Evolutionary conservation across 2,797 vertebrate genomes (phyloP), one percentile per base, ranked within the genome.

Genomic region (Vespertilio murinus): DNA sequence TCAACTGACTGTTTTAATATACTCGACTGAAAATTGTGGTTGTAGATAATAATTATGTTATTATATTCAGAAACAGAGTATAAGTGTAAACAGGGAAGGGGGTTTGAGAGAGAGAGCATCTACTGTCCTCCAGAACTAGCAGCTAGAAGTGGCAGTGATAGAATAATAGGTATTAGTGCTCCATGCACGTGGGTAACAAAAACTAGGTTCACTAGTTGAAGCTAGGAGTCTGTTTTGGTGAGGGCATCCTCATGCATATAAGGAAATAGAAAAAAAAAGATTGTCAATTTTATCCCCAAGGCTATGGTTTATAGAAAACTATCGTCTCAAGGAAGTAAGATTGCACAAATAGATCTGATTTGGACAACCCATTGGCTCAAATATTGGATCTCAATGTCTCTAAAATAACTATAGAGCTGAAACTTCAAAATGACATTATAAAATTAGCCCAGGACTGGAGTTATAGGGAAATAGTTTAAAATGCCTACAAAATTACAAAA

Each of bases 1-100:
- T 90, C 30, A 71, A 52, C 47, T 74, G 86, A 82, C 25, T 54
- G 59, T 54, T 92, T 92, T 84, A 87, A 92, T 92, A 81, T 61
- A 22, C 5, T 77, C 8, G 35, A 56, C n/a, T 88, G 28, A 91
- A 93, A 94, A 17, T 42, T 81, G 8, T 28, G 2, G n/a, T 71
- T 88, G 33, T 59, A 79, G 22, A 78, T 42, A 33, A 73, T n/a
- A 82, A 83, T 52, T 25, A 52, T 12, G 3, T 12, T 54, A 11
- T 65, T 40, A 70, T 8, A 65, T 59, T 77, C 52, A 88, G 17
- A 92, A 87, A 52, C 8, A 59, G 25, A 42, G 35, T 6, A 23
- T 14, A 83, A 61, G 8, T 40, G 1, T 70, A 88, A n/a, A 65
- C 25, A 75, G 45, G 45, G 54, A 73, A 88, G n/a, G 33, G 9